These are phyloP conservation scores for Galeopterus variegatus DNA, from an alignment of 2,113 vertebrate species.

Conservation along the genomic window DNA sequence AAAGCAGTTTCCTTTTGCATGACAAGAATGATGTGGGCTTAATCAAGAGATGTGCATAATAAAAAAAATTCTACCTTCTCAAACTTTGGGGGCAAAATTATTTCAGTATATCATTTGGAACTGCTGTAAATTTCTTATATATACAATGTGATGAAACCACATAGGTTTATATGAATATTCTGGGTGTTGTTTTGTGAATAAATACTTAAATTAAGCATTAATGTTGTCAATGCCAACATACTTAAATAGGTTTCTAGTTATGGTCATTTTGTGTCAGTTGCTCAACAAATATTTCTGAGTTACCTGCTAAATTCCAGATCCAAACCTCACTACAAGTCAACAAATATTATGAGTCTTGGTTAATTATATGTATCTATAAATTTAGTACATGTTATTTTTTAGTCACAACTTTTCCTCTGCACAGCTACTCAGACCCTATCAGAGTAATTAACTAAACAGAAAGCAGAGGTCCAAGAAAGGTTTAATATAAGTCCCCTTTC, in stretches of 20 bases:
- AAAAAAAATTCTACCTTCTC: slow-evolving; percentile 76
- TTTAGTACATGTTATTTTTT: background rate
- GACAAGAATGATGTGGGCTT: slow-evolving; percentile 74
- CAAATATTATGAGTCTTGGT: background rate
- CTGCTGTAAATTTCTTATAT: background rate
- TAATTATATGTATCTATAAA: background rate
- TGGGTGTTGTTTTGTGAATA: background rate
- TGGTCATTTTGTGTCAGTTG: background rate
- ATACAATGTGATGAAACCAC: background rate
- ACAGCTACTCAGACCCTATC: background rate
- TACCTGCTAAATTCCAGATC: background rate
- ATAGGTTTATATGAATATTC: background rate
- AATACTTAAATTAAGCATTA: background rate
- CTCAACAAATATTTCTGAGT: background rate
- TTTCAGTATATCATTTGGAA: slow-evolving; percentile 47
- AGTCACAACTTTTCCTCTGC: background rate
- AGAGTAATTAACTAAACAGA: slow-evolving; percentile 12
- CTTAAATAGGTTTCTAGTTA: background rate
- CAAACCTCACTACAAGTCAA: background rate
- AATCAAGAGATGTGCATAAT: slow-evolving; percentile 70
- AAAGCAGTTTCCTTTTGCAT: slow-evolving; percentile 75
- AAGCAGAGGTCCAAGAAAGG: background rate
- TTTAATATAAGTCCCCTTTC: background rate
- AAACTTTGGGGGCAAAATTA: slow-evolving; percentile 57
- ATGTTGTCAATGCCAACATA: background rate